Percentiles rank a stretch among this genome's conserved stretches.
These are phyloP conservation scores for Hybos culiciformis DNA, from an alignment of 2,888 invertebrate genomes.

Conservation along the genomic window DNA sequence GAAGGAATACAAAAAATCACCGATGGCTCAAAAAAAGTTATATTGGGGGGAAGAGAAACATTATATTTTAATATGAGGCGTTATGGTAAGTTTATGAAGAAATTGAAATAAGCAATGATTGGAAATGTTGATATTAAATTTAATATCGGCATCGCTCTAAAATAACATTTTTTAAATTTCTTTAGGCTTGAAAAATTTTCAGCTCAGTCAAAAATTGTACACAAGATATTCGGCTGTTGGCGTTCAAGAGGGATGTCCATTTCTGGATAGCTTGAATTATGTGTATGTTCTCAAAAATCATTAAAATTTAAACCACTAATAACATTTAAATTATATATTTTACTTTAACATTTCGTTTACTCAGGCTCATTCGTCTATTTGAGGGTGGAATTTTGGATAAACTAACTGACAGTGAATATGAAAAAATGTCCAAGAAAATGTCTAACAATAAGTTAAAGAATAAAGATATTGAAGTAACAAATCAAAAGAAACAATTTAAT, in stretches of 20 bases:
- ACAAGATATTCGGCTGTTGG: slow-evolving; percentile 67
- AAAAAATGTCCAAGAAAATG: slow-evolving; percentile 47
- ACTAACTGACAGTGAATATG: slow-evolving; percentile 64
- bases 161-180: not conserved
- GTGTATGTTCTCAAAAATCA: slow-evolving; percentile 43
- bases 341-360: not conserved
- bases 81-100: slow-evolving; percentile 41
- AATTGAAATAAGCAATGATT: not conserved
- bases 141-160: not conserved
- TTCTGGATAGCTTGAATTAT: slow-evolving; percentile 55
- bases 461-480: slow-evolving; percentile 13
- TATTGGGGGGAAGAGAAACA: slow-evolving; percentile 61
- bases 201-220: slow-evolving; percentile 61
- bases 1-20: slow-evolving; percentile 52
- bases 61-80: slow-evolving; percentile 60
- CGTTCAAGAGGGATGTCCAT: slow-evolving; percentile 62
- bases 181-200: slow-evolving; percentile 36
- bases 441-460: slow-evolving; percentile 30
- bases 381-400: slow-evolving; percentile 63
- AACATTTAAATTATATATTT: not conserved
- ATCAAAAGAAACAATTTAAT: slow-evolving; percentile 6
- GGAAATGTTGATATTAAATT: not conserved
- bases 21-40: slow-evolving; percentile 45
- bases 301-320: not conserved
- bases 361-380: slow-evolving; percentile 55